Percentiles rank a stretch among this genome's conserved stretches.
Evolutionary conservation across 2,113 vertebrate species (phyloP).

Genomic region (Bombycilla garrulus): DNA sequence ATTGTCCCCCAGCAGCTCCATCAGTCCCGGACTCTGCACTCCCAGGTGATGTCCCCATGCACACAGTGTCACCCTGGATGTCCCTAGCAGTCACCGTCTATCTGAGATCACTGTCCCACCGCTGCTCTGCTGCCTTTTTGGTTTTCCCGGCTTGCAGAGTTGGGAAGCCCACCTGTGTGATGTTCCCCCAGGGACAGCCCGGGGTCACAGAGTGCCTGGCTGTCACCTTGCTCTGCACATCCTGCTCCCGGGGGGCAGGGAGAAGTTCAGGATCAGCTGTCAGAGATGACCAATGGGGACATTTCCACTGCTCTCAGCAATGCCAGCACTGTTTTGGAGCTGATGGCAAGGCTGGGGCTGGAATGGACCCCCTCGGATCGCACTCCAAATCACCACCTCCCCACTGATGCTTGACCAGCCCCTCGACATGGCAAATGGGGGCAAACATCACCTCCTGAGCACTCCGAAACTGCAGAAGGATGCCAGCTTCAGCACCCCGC

Average conservation of each 20-base stretch:
- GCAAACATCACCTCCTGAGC: neutral
- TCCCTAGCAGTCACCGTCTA: neutral
- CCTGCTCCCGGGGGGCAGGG: neutral
- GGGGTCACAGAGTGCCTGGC: too few relatives aligned
- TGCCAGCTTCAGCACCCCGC: rapidly evolving
- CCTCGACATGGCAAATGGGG: neutral
- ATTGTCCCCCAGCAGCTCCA: neutral
- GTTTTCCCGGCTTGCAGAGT: neutral
- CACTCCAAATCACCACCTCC: neutral
- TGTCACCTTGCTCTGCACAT: rapidly evolving
- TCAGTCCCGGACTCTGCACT: neutral
- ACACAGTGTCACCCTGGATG: neutral
- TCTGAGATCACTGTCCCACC: neutral
- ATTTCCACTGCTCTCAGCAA: neutral
- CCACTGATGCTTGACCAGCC: neutral
- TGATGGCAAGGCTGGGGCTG: neutral
- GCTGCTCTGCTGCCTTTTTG: neutral
- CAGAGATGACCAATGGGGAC: rapidly evolving
- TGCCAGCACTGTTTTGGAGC: neutral
- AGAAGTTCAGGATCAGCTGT: neutral
- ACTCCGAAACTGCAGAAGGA: rapidly evolving
- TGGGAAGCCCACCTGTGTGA: neutral
- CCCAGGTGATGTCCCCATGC: rapidly evolving
- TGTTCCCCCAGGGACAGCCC: too few relatives aligned
- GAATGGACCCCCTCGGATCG: rapidly evolving